Percentiles rank a stretch among this genome's conserved stretches.
phyloP scores from a whole-genome alignment of 2,888 invertebrate genomes.

The Xestia c-nigrum region DNA sequence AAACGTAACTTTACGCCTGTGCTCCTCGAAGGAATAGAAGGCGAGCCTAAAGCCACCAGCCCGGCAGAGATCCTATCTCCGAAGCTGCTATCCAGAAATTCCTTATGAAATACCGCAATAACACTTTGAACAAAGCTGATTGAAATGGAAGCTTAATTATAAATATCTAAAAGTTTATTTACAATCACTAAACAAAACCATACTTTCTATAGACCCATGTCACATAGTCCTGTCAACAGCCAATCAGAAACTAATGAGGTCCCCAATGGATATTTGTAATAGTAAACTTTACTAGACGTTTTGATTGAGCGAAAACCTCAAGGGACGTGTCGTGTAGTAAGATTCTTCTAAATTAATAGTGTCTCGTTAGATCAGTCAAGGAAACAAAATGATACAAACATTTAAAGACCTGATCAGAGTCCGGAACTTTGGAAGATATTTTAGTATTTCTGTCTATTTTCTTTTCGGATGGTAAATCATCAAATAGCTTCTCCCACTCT shows the following conservation, averaged over 20 bases:
- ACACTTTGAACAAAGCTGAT: neutral
- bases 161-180: neutral
- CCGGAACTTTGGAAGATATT: neutral
- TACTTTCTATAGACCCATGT: neutral
- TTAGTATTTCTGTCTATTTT: too few relatives aligned
- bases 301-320: conserved; percentile 25
- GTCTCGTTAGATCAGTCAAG: neutral
- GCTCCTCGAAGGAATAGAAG: neutral
- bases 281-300: conserved; percentile 24
- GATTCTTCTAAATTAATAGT: neutral
- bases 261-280: conserved; percentile 30
- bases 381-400: neutral
- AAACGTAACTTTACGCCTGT: neutral
- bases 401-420: neutral
- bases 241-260: conserved; percentile 27
- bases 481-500: too few relatives aligned
- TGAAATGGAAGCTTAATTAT: neutral
- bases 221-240: neutral
- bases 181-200: neutral
- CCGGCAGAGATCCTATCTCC: neutral
- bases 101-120: neutral
- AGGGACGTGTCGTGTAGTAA: neutral
- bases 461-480: too few relatives aligned
- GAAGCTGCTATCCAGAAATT: neutral
- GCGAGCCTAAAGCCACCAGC: neutral